phyloP scores from a whole-genome alignment of 2,797 vertebrate species.

The Chlorospingus semifuscus region DNA sequence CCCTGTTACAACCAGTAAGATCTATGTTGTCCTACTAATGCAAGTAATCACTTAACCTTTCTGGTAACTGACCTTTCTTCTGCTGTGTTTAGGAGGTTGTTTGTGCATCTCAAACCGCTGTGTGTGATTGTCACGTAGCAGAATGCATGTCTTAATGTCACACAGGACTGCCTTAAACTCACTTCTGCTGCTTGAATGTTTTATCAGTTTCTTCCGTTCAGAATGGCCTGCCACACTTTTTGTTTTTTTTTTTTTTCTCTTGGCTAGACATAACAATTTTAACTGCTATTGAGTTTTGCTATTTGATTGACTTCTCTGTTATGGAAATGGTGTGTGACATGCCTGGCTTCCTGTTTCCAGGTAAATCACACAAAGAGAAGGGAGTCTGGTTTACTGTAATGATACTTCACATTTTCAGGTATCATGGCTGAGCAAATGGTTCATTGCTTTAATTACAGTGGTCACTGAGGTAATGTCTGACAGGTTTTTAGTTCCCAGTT shows the following conservation, averaged over 20 bases:
- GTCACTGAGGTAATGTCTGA: slow-evolving; percentile 24
- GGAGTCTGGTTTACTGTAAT: neutral
- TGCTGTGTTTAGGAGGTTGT: neutral
- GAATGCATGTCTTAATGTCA: neutral
- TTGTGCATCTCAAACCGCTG: rapidly evolving
- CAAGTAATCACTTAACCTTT: neutral
- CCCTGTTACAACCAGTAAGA: neutral
- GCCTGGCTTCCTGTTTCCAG: neutral
- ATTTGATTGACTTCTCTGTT: slow-evolving; percentile 8
- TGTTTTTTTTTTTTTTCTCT: neutral
- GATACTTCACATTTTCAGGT: neutral
- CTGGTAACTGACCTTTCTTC: neutral
- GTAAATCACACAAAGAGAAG: slow-evolving; percentile 1
- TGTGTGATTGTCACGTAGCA: neutral
- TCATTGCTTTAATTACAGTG: slow-evolving; percentile 19
- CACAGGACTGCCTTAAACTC: neutral
- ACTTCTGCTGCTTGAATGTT: neutral
- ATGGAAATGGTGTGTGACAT: neutral
- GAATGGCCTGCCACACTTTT: neutral
- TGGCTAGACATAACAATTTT: neutral
- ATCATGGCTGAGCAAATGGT: neutral
- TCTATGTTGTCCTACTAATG: neutral
- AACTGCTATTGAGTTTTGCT: neutral
- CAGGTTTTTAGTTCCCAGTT: neutral
- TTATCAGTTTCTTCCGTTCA: neutral